Evolutionary conservation across 1,140 invertebrate genomes (phyloP), one percentile per base, ranked within the genome.

Genomic region (Musca domestica): DNA sequence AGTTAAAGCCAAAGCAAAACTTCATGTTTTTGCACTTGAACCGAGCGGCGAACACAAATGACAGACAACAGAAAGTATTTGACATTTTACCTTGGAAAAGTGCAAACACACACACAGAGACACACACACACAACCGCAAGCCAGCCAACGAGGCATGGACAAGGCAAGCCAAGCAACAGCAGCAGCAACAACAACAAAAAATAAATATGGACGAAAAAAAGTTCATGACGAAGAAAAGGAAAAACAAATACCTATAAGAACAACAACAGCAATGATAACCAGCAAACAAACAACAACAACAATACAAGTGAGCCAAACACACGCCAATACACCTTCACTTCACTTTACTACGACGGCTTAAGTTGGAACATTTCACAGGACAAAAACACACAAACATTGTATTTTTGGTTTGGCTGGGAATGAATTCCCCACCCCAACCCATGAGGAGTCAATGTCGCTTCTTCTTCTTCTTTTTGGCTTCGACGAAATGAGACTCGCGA

Each of bases 51-150:
- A 63, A 64, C 52, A 71, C 70, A 54, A 48, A 66, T 56, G 76
- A 76, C 77, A 79, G 77, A 76, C 76, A 76, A 75, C 77, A 79
- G 73, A 76, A 69, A 78, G 74, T 74, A 80, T 80, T 80, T 80
- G 77, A 77, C 76, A 77, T 80, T 80, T 80, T 80, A 80, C 77
- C 77, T 80, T 80, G 77, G 71, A 64, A 56, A 67, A 65, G 68
- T 65, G 67, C 54, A 70, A n/a, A n/a, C n/a, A n/a, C n/a, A n/a
- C n/a, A n/a, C 46, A 61, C 51, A 68, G 19, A 47, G 23, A n/a
- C n/a, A n/a, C n/a, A n/a, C 10, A 51, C 56, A 30, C 20, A 61
- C 54, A 67, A 66, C 48, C 30, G 22, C 27, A 23, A 64, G 63
- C 67, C n/a, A 63, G 34, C 5, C 46, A 68, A 68, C 58, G 51